phyloP scores from a whole-genome alignment of 2,113 vertebrate species.

The Paracanthobrama guichenoti region DNA sequence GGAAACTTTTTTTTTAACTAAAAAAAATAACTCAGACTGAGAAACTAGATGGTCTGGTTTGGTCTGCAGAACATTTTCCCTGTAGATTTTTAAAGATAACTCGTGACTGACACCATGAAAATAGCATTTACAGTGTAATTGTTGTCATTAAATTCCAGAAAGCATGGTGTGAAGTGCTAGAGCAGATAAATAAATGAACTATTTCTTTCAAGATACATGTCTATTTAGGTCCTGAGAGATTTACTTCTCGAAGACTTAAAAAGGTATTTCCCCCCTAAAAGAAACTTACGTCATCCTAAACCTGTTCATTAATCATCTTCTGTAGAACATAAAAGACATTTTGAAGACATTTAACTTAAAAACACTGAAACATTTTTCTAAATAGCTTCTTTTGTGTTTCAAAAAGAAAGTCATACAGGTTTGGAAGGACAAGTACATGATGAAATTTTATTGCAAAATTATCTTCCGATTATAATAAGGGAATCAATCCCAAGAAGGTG shows the following conservation, averaged over 20 bases:
- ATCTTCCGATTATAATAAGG: not conserved
- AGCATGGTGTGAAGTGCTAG: not conserved
- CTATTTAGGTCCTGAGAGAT: not conserved
- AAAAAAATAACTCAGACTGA: conserved; percentile 1
- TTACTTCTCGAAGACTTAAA: too few species aligned
- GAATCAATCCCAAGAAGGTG: not conserved
- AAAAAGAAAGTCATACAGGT: not conserved
- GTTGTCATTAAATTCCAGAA: not conserved
- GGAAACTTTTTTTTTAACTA: conserved; percentile 22
- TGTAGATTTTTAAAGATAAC: not conserved
- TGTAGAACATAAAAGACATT: not conserved
- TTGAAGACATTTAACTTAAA: not conserved
- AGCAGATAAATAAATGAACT: not conserved
- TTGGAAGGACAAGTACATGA: not conserved
- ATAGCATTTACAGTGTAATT: not conserved
- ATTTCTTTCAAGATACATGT: not conserved
- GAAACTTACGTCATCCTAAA: not conserved
- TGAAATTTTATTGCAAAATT: not conserved
- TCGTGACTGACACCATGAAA: not conserved
- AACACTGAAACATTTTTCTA: too few species aligned
- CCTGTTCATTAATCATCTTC: not conserved
- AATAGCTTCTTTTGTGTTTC: not conserved
- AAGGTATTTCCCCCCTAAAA: too few species aligned
- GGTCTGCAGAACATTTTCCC: not conserved
- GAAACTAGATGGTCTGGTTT: conserved; percentile 37